Evolutionary conservation across 2,888 invertebrate genomes (phyloP).

Genomic region (Balanococcus diminutus): DNA sequence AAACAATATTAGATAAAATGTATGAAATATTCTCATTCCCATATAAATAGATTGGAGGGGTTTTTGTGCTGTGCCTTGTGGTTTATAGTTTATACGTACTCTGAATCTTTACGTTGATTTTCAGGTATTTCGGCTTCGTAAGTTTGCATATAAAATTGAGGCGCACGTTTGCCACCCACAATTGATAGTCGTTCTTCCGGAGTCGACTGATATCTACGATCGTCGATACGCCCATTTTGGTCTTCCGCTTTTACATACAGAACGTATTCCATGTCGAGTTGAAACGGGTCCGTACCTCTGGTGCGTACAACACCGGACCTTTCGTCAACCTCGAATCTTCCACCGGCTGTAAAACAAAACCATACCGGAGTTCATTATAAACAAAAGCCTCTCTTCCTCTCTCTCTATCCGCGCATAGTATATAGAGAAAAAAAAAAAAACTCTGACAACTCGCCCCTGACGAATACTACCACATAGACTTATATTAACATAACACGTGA

Average conservation of each 20-base stretch:
- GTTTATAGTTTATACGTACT: slow-evolving; percentile 70
- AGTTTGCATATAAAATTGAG: slow-evolving; percentile 95
- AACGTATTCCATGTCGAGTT: slow-evolving; percentile 95
- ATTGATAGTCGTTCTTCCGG: slow-evolving; percentile 90
- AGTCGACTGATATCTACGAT: slow-evolving; percentile 86
- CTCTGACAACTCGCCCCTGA: not conserved
- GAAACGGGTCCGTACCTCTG: slow-evolving; percentile 87
- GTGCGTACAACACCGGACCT: slow-evolving; percentile 91
- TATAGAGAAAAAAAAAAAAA: not conserved
- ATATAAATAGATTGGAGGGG: not conserved
- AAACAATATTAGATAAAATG: too few species aligned
- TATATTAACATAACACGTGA: slow-evolving; percentile 26
- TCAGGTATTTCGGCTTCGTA: slow-evolving; percentile 96
- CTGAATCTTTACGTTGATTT: slow-evolving; percentile 94
- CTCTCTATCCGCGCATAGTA: not conserved
- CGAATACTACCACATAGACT: not conserved
- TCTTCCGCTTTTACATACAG: slow-evolving; percentile 95
- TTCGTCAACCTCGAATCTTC: slow-evolving; percentile 84
- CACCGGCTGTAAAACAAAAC: slow-evolving; percentile 64
- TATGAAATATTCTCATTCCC: not conserved
- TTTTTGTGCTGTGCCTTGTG: not conserved
- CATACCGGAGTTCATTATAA: not conserved
- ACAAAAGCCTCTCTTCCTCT: not conserved
- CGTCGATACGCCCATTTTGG: slow-evolving; percentile 91
- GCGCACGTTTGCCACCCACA: slow-evolving; percentile 95